These are phyloP conservation scores for Criorhina ranunculi DNA, from an alignment of 2,888 invertebrate genomes.

Conservation along the genomic window DNA sequence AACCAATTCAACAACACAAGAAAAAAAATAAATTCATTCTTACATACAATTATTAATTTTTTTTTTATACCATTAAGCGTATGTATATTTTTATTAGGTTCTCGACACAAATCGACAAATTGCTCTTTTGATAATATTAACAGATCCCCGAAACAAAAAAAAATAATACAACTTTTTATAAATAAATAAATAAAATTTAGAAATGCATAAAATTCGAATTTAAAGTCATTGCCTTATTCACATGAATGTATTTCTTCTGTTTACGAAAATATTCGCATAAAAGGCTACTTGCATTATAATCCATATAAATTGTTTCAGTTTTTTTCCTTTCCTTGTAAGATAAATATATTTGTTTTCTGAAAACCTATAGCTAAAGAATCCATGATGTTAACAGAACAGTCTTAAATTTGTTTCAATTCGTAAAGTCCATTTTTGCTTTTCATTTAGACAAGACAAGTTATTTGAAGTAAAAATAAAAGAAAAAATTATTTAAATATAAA, in stretches of 20 bases:
- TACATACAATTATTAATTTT: background rate
- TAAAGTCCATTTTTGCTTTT: background rate
- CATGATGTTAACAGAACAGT: too few relatives aligned
- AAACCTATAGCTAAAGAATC: too few relatives aligned
- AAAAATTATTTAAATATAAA: constrained; percentile 49
- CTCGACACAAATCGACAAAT: background rate
- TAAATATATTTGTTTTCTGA: background rate
- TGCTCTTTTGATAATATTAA: constrained; percentile 46
- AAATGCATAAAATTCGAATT: constrained; percentile 36
- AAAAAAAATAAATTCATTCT: too few relatives aligned
- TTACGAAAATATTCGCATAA: background rate
- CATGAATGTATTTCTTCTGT: constrained; percentile 3
- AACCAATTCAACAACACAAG: background rate
- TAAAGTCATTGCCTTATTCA: constrained; percentile 36
- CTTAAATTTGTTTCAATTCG: too few relatives aligned
- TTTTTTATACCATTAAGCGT: too few relatives aligned
- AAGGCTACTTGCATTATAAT: background rate
- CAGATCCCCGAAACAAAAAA: background rate
- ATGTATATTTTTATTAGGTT: background rate
- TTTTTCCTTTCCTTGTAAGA: too few relatives aligned
- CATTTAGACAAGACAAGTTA: background rate
- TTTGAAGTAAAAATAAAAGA: constrained; percentile 12
- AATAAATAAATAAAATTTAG: background rate
- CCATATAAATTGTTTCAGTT: background rate
- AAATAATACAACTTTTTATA: background rate